phyloP scores from a whole-genome alignment of 35 echinoderm and acorn worm species.

The Heliocidaris tuberculata region DNA sequence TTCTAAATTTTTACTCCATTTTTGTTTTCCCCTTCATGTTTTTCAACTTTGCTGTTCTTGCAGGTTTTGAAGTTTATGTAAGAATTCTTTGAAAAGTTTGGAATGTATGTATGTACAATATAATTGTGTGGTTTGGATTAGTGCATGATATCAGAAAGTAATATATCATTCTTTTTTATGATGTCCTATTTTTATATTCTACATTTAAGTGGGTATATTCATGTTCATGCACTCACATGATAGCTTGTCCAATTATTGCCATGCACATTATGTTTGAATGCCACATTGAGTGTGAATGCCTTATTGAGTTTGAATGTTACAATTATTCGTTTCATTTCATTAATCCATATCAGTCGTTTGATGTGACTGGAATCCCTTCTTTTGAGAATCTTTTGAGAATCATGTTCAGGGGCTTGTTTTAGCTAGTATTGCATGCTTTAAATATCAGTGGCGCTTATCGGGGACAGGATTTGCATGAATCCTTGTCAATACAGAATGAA shows the following conservation, averaged over 20 bases:
- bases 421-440: not conserved
- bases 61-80: conserved; percentile 4
- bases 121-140: not conserved
- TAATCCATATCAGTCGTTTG: too few species aligned
- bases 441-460: not conserved
- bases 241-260: not conserved
- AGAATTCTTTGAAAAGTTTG: not conserved
- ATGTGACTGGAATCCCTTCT: too few species aligned
- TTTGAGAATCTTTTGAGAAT: not conserved
- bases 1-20: not conserved
- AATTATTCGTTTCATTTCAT: not conserved
- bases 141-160: not conserved
- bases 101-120: not conserved
- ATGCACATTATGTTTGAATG: not conserved
- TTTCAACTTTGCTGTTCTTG: conserved; percentile 3
- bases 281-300: not conserved
- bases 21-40: not conserved
- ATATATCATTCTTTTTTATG: not conserved
- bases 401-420: not conserved
- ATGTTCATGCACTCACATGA: not conserved
- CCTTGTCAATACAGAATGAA: too few species aligned
- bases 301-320: not conserved
- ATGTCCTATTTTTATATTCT: not conserved
- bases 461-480: not conserved
- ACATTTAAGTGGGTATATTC: not conserved